Base-by-base conservation (phyloP, 2,888 invertebrate species). In the Drosophila formosana region DNA sequence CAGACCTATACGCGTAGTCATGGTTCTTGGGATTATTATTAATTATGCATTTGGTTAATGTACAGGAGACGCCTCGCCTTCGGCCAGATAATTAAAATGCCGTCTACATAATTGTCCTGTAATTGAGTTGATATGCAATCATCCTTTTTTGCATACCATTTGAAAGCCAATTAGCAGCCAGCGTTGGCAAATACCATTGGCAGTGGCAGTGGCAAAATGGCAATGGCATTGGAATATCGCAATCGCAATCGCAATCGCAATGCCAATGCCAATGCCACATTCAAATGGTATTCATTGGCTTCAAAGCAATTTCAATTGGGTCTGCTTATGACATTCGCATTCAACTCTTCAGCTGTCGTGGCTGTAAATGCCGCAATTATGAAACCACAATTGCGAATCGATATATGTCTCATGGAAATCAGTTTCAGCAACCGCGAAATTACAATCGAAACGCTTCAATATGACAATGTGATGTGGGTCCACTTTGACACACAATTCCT, bases 101-200 rank as follows among this genome's bases (percentile, higher is more conserved):
- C 63, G 64, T 53, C 65, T 41, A 18, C 57, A 68, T 68, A 66
- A 84, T 77, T 82, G 64, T 52, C 53, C 39, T 75, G 61, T 80
- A 78, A 80, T 86, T 72, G 69, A 78, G 68, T 86, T 80, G 69
- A 50, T 55, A 64, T 76, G 66, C 73, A 82, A 86, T 86, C 66
- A 78, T 68, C 37, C 11, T n/a, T n/a, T 80, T 69, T 62, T 66
- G 76, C 70, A 61, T 73, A 66, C 47, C 49, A 73, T 73, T 70
- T 71, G 57, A 34, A 34, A 25, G 34, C 43, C 73, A 66, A 70
- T 73, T 73, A 55, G 28, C 52, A 41, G 28, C 28, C 23, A 53
- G n/a, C 37, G 30, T 30, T 30, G 6, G 6, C 30, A 4, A 30
- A 30, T 30, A 6, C 30, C 30, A 30, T 6, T 41, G 37, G 23